phyloP scores from a whole-genome alignment of 2,888 invertebrate genomes.

The Altica lythri region DNA sequence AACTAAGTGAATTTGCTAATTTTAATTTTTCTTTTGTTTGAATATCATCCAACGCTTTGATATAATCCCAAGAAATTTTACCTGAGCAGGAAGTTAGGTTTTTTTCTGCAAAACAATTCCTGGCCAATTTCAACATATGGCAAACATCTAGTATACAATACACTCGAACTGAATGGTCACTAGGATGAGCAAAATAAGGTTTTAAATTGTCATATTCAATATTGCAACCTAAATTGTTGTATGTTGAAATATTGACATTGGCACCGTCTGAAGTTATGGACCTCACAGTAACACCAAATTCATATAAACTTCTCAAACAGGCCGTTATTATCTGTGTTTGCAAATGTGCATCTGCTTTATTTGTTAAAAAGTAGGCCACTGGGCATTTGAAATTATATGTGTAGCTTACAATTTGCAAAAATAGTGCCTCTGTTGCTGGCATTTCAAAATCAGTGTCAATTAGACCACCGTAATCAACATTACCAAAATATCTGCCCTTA shows the following conservation, averaged over 20 bases:
- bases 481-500: not conserved
- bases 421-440: no score
- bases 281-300: constrained; percentile 31
- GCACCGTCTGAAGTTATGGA: constrained; percentile 38
- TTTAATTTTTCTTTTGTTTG: no score
- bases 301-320: constrained; percentile 29
- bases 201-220: constrained; percentile 14
- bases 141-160: constrained; percentile 33
- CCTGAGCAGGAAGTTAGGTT: constrained; percentile 24
- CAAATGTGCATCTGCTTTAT: no score
- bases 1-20: constrained; percentile 36
- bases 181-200: constrained; percentile 29
- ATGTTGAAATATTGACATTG: constrained; percentile 35
- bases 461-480: not conserved
- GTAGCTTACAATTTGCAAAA: no score
- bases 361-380: no score
- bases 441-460: no score
- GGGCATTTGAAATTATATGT: no score
- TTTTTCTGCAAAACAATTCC: no score
- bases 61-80: constrained; percentile 29
- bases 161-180: constrained; percentile 12
- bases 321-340: constrained; percentile 28
- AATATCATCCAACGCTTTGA: constrained; percentile 29
- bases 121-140: constrained; percentile 34
- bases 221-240: constrained; percentile 27